Evolutionary conservation across 2,113 vertebrate genomes (phyloP), one percentile per base, ranked within the genome.

Genomic region (Ptychochromis oligacanthus): DNA sequence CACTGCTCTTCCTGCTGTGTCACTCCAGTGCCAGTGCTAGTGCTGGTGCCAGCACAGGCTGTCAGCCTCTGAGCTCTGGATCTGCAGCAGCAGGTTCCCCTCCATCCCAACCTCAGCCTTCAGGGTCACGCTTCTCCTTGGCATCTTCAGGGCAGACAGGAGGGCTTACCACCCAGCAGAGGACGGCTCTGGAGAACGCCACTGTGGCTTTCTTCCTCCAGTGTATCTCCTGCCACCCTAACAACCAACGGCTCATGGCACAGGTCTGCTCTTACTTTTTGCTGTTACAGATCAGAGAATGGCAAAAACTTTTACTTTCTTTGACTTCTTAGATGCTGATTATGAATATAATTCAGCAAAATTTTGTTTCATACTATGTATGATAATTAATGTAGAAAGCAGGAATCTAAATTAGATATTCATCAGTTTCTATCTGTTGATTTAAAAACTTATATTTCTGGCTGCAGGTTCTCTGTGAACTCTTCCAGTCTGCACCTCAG

Each of bases 231-330:
- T 99, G 98, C 88, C 98, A 99, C 92, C 98, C 98, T 40, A 97
- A 96, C 95, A 99, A 99, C 93, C 98, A 99, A 95, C 97, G 97
- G 70, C 96, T 99, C 84, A 99, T 99, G 98, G 98, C 98, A 80
- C 98, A 99, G 98, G 98, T 98, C 26, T 31, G 80, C 55, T 34
- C 11, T 56, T 14, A 11, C 22, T 17, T 46, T 26, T 13, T 4
- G 8, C 36, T 31, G 28, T 52, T 52, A 70, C 28, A 5, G 24
- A 55, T 55, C 1, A 34, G 22, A 43, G 12, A 58, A 61, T 34
- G 20, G 17, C 17, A 5, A 18, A 46, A 31, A 34, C 22, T 31
- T 18, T 31, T 38, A 1, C 15, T 31, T 34, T 55, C 14, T 67
- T 60, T 31, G 0, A 34, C 31, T 20, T 54, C 61, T 26, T 13